Evolutionary conservation across 2,888 invertebrate species (phyloP), one percentile per base, ranked within the genome.

Genomic region (Pristionchus fissidentatus): DNA sequence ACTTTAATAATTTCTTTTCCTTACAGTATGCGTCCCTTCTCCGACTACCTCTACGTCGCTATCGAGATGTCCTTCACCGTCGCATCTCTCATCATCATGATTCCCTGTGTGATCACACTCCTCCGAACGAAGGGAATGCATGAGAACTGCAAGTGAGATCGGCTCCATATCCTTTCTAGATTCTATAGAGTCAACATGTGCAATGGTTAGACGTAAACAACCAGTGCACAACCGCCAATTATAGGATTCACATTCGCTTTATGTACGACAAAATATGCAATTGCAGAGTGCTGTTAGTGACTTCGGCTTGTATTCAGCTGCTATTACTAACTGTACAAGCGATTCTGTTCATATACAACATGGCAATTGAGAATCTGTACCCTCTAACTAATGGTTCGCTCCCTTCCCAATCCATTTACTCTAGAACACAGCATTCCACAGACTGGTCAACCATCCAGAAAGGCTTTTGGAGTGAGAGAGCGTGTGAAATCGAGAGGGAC

Each of bases 121-220:
- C 22, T 66, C 22, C 26, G 22, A 38, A 66, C 66, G 66, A 35
- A 66, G 22, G 66, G 66, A 66, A 66, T 66, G 66, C 66, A 66
- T 38, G 66, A 38, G 8, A 66, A 66, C 7, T 66, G 66, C 66
- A 66, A 66, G 66, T 66, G 38, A 66, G 66, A n/a, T n/a, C n/a
- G n/a, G n/a, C n/a, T n/a, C n/a, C n/a, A n/a, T n/a, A n/a, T n/a
- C n/a, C n/a, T n/a, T n/a, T n/a, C n/a, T n/a, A n/a, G n/a, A n/a
- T n/a, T n/a, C n/a, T n/a, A n/a, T n/a, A n/a, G n/a, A n/a, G n/a
- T n/a, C n/a, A n/a, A n/a, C n/a, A n/a, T n/a, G n/a, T n/a, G n/a
- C n/a, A n/a, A n/a, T n/a, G n/a, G n/a, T n/a, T n/a, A n/a, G n/a
- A n/a, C n/a, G n/a, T n/a, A n/a, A n/a, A n/a, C n/a, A n/a, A n/a